phyloP scores from a whole-genome alignment of 2,113 vertebrate genomes.

The Charina bottae region DNA sequence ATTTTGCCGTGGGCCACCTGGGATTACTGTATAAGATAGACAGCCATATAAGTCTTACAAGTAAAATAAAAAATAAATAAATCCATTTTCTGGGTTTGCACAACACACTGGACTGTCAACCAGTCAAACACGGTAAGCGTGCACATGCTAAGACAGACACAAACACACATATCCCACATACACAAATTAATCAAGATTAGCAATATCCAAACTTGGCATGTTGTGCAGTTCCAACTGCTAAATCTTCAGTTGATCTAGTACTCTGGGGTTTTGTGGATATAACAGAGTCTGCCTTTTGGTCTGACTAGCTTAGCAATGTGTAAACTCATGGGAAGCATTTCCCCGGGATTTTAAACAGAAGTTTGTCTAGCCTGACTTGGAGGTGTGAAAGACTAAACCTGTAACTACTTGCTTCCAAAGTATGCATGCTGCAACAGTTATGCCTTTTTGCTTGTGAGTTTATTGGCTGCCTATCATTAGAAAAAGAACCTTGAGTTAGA shows the following conservation, averaged over 20 bases:
- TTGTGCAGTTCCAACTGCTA: background rate
- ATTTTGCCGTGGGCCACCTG: background rate
- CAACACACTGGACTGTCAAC: background rate
- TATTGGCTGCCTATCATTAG: background rate
- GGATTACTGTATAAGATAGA: background rate
- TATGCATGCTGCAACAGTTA: background rate
- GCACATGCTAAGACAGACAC: background rate
- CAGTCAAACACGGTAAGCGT: background rate
- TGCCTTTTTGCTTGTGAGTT: background rate
- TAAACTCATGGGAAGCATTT: background rate
- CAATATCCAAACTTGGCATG: background rate
- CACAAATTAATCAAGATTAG: background rate
- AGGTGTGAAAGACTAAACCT: background rate
- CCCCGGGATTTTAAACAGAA: background rate
- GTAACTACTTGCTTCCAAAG: background rate
- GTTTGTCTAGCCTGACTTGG: background rate
- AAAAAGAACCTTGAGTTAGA: background rate
- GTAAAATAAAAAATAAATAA: background rate
- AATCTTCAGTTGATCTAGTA: background rate
- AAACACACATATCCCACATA: background rate
- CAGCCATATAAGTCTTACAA: background rate
- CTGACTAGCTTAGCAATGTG: background rate
- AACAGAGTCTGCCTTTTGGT: background rate
- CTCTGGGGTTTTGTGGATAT: background rate
- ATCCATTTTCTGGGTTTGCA: background rate